Evolutionary conservation across 2,797 vertebrate species (phyloP).

Genomic region (Knipowitschia caucasica): DNA sequence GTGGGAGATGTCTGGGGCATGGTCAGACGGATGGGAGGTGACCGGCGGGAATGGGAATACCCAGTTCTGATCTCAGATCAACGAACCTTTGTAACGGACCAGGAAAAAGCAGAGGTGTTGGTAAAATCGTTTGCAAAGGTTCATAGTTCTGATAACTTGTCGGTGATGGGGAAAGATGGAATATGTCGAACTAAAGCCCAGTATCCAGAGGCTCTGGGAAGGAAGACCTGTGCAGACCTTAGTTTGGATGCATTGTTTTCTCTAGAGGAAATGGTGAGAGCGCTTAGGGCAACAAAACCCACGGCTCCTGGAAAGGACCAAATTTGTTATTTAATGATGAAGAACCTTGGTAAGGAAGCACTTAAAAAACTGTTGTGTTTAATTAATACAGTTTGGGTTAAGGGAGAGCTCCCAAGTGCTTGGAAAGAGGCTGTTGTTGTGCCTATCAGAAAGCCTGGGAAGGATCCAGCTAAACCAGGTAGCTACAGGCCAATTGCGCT

Average conservation of each 20-base stretch:
- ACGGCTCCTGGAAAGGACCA: neutral
- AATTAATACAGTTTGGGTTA: neutral
- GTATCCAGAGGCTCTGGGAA: neutral
- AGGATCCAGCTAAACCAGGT: neutral
- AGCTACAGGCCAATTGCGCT: neutral
- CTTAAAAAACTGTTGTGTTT: neutral
- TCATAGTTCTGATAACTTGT: too few relatives aligned
- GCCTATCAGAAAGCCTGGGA: too few relatives aligned
- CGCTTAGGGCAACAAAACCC: neutral
- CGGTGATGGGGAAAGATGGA: neutral
- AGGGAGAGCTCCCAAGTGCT: neutral
- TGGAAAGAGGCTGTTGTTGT: neutral
- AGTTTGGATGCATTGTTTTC: neutral
- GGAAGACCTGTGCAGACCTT: neutral
- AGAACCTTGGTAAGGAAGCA: neutral
- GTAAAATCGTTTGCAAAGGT: too few relatives aligned
- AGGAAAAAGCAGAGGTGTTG: too few relatives aligned
- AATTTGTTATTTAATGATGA: neutral
- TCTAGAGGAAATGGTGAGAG: too few relatives aligned
- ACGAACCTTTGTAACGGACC: too few relatives aligned
- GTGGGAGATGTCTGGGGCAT: too few relatives aligned
- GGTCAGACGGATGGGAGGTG: too few relatives aligned
- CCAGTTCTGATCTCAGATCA: too few relatives aligned
- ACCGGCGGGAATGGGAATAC: too few relatives aligned
- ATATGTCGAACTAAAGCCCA: neutral